Conservation (phyloP, 2,113 vertebrate genomes). For the Lates calcarifer region DNA sequence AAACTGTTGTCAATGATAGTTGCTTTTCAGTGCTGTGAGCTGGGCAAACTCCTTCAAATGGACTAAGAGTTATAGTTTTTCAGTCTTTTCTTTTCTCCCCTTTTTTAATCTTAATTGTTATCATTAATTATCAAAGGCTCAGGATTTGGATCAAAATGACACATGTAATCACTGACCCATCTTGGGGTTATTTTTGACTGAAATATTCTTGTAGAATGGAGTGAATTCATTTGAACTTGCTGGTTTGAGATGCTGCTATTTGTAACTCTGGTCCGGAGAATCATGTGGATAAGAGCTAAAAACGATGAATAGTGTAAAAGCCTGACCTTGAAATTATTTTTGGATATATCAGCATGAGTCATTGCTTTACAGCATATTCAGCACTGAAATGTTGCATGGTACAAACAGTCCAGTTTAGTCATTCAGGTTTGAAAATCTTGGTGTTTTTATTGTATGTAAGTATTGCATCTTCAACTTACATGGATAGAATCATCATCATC, state of each 20-base stretch:
- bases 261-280: background rate
- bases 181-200: too few species aligned
- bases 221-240: background rate
- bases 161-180: too few species aligned
- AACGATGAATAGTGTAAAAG: background rate
- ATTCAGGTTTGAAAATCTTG: conserved; percentile 80
- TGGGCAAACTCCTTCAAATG: too few species aligned
- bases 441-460: conserved; percentile 85
- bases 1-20: background rate
- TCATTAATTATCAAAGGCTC: too few species aligned
- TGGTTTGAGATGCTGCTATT: background rate
- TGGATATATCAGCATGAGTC: background rate
- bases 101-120: too few species aligned
- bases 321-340: background rate
- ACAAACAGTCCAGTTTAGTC: conserved; percentile 15
- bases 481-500: conserved; percentile 75
- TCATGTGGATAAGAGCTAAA: background rate
- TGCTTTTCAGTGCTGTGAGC: too few species aligned
- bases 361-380: conserved; percentile 7
- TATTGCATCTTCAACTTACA: conserved; percentile 85
- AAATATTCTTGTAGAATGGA: background rate
- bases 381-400: background rate
- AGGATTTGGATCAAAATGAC: too few species aligned
- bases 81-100: too few species aligned
- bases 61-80: too few species aligned